phyloP scores from a whole-genome alignment of 2,113 vertebrate genomes.

The Maccullochella peelii region DNA sequence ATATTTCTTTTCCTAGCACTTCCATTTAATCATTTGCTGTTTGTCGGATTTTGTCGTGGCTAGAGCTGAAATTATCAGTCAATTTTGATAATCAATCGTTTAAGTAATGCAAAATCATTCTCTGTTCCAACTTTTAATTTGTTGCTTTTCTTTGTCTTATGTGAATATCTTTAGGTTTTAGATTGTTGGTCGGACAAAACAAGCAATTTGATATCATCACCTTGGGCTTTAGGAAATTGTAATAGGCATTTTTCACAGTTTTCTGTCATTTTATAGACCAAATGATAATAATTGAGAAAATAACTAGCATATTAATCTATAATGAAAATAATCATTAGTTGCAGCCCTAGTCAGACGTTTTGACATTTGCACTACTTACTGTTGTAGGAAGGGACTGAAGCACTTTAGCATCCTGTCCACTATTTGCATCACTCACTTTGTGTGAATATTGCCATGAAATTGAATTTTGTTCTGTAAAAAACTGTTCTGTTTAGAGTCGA shows the following conservation, averaged over 20 bases:
- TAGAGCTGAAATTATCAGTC: not conserved
- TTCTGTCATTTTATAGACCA: too few relatives aligned
- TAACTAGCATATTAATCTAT: not conserved
- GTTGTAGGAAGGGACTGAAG: not conserved
- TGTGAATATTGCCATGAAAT: not conserved
- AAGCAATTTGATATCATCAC: too few relatives aligned
- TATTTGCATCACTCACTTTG: not conserved
- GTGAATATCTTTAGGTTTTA: not conserved
- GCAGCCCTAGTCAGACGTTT: not conserved
- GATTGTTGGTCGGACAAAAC: not conserved
- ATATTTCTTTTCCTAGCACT: not conserved
- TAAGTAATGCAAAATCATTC: not conserved
- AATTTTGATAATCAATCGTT: not conserved
- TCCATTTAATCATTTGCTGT: not conserved
- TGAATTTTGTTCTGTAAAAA: not conserved
- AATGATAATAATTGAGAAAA: too few relatives aligned
- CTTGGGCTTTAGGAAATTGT: too few relatives aligned
- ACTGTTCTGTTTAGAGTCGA: not conserved
- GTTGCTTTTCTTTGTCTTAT: not conserved
- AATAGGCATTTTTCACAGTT: too few relatives aligned
- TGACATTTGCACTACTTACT: not conserved
- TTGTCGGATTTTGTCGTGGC: not conserved
- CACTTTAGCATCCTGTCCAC: not conserved
- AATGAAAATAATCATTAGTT: not conserved
- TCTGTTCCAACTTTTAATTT: not conserved